Evolutionary conservation across 1,140 invertebrate genomes (phyloP).

Genomic region (Daktulosphaira vitifoliae): DNA sequence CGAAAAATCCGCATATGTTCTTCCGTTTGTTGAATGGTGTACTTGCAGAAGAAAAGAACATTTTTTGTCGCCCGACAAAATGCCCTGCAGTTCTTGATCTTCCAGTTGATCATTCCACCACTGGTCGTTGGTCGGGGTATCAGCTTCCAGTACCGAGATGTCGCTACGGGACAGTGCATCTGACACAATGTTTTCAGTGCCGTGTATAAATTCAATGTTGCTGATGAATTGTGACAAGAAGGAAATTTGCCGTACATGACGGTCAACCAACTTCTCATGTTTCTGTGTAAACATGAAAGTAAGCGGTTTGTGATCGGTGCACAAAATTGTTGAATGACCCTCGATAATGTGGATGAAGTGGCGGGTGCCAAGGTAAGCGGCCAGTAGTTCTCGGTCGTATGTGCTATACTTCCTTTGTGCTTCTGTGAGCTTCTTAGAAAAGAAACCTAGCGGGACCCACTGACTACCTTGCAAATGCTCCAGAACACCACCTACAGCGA

Average conservation of each 20-base stretch:
- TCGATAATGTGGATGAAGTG: constrained; percentile 41
- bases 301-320: no score
- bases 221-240: no score
- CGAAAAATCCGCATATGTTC: not conserved
- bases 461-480: constrained; percentile 37
- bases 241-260: no score
- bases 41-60: not conserved
- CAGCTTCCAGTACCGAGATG: not conserved
- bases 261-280: not conserved
- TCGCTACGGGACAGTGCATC: no score
- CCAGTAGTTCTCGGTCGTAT: constrained; percentile 46
- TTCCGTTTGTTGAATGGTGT: not conserved
- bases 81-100: no score
- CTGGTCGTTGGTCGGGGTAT: not conserved
- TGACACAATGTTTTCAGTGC: no score
- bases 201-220: no score
- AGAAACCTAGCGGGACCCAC: constrained; percentile 36
- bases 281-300: no score
- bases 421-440: constrained; percentile 38
- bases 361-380: constrained; percentile 43
- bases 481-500: constrained; percentile 36
- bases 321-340: no score
- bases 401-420: constrained; percentile 35
- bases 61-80: no score
- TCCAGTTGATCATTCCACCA: not conserved